Base-by-base conservation (phyloP, 2,797 vertebrate genomes). In the Sebastes paucispinis region DNA sequence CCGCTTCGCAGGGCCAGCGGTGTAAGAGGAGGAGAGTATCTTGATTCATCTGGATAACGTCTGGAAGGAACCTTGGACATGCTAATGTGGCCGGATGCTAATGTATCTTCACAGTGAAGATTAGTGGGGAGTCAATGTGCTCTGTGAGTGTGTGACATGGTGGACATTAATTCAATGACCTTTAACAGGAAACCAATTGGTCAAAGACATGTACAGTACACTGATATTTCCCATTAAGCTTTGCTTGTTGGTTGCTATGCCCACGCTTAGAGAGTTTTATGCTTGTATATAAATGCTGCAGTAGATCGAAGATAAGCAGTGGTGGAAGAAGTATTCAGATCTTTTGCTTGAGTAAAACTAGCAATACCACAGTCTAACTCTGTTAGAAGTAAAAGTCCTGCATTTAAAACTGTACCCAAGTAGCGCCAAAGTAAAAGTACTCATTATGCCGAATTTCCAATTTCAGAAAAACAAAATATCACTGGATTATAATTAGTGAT, bases 151-250 rank as follows among this genome's bases (percentile, higher is more conserved):
- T 87, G 78, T 75, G 83, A 83, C 84, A 87, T 6, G 12, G 60
- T 54, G 36, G 78, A 86, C 80, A 91, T 90, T 88, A 91, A 91
- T 90, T 92, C 88, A 88, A 39, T 91, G 89, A 89, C 88, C 88
- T 93, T 93, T 78, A 83, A 80, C 58, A 83, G 80, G 87, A 84
- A 80, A 80, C 52, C 76, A 78, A 80, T 90, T 82, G 65, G 64
- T 85, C 68, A 85, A 78, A 90, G 77, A 89, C 81, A 59, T 72
- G 68, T 72, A 72, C 77, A 75, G 68, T 72, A 72, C 77, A 74
- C 82, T 82, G 75, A 83, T 75, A 47, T 69, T 78, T 79, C 70
- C n/a, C 73, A 74, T 80, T 69, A 77, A 66, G 43, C n/a, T 0
- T 20, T 54, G n/a, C n/a, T 73, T 43, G 52, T 27, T 71, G 59